Base-by-base conservation (phyloP, 2,797 vertebrate genomes). In the Cichlasoma orientale region DNA sequence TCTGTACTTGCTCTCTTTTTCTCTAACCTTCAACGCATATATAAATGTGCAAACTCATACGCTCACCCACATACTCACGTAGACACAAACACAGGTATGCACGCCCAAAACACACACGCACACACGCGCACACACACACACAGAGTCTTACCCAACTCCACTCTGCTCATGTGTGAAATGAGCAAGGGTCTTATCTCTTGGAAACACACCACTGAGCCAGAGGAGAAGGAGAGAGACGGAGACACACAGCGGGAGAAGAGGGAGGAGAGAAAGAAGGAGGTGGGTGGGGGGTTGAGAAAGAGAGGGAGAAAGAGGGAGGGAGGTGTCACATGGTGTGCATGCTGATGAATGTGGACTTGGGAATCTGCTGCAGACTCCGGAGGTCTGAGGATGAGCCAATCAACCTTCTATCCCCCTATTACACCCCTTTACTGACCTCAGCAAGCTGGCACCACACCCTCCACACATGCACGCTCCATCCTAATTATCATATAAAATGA, bases 161-260 rank as follows among this genome's bases (percentile, higher is more conserved):
- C 93, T 95, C 92, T 94, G 92, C 94, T 95, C 94, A 95, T 94
- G 94, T 95, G 95, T 95, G 95, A 96, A 96, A 96, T 96, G 94
- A 95, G 95, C 94, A 95, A 93, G 94, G 89, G 92, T 92, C 95
- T 95, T 96, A 96, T 96, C 95, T 96, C 94, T 90, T 90, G 92
- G 93, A 96, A 96, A 95, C 95, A 96, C 94, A 95, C 94, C 94
- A 93, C 94, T 94, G 94, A 95, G 95, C 94, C 94, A 95, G 94
- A 95, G 95, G 94, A 95, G 92, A 93, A 82, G 92, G 84, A 88
- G 88, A 89, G 90, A 89, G 90, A 85, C 85, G 86, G 88, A 91
- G 90, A 90, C 86, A 85, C 90, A 81, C 88, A 90, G 91, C 73
- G 12, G 88, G 89, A 89, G 83, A 90, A 91, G 21, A 77, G 74